Evolutionary conservation across 2,797 vertebrate genomes (phyloP).

Genomic region (Salmo trutta): DNA sequence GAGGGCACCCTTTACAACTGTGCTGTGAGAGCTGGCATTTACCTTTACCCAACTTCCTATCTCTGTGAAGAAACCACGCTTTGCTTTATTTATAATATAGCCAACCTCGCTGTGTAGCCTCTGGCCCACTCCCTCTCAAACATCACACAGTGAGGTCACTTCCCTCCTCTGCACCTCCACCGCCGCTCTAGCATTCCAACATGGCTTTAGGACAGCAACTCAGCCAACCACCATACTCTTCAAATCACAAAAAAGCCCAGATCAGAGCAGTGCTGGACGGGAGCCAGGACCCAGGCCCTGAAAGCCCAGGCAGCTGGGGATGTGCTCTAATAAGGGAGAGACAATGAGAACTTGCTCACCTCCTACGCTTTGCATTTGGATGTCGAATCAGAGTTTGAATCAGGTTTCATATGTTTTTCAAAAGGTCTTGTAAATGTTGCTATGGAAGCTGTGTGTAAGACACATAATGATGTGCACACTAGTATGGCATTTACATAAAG

Average conservation of each 20-base stretch:
- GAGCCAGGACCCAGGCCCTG: slow-evolving; percentile 74
- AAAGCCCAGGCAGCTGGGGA: slow-evolving; percentile 75
- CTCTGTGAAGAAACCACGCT: slow-evolving; percentile 65
- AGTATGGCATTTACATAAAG: slow-evolving; percentile 17
- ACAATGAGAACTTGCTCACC: slow-evolving; percentile 75
- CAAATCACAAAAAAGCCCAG: slow-evolving; percentile 77
- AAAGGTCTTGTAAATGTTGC: slow-evolving; percentile 51
- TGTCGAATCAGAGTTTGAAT: slow-evolving; percentile 66
- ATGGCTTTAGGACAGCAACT: slow-evolving; percentile 81
- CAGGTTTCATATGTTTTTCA: slow-evolving; percentile 60
- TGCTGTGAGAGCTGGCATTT: slow-evolving; percentile 72
- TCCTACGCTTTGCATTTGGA: slow-evolving; percentile 76
- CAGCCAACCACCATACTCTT: slow-evolving; percentile 68
- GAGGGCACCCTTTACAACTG: slow-evolving; percentile 68
- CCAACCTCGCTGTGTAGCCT: slow-evolving; percentile 74
- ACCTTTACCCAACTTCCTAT: slow-evolving; percentile 70
- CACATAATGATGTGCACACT: neutral
- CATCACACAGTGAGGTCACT: slow-evolving; percentile 78
- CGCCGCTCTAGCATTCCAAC: slow-evolving; percentile 75
- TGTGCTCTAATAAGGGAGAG: slow-evolving; percentile 77
- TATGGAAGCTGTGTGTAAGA: neutral
- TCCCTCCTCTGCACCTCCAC: slow-evolving; percentile 70
- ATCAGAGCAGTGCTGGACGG: slow-evolving; percentile 74
- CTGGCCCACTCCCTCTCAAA: slow-evolving; percentile 63
- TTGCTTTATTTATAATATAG: slow-evolving; percentile 83